phyloP scores from a whole-genome alignment of 2,113 vertebrate genomes.

The Tetraodon nigroviridis region DNA sequence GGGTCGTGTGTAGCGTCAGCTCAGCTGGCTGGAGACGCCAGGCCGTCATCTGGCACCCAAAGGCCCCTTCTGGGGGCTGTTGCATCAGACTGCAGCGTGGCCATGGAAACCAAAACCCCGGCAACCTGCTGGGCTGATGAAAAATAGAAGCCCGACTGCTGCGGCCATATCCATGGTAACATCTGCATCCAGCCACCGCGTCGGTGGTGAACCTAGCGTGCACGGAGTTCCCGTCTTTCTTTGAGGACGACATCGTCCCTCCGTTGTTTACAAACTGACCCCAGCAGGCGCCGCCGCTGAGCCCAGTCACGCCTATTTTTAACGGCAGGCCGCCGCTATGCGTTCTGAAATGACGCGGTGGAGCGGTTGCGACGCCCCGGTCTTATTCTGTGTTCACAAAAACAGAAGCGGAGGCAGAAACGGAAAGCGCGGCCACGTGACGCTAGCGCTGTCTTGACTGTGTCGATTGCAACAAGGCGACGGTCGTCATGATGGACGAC shows the following conservation, averaged over 20 bases:
- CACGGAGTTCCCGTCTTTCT: constrained; percentile 36
- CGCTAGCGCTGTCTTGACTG: too few relatives aligned
- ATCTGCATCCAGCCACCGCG: constrained; percentile 38
- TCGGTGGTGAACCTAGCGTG: constrained; percentile 17
- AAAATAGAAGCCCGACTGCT: constrained; percentile 49
- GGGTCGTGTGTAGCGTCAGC: constrained; percentile 1
- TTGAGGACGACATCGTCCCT: constrained; percentile 3
- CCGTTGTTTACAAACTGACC: too few relatives aligned
- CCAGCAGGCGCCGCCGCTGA: too few relatives aligned
- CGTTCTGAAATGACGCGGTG: too few relatives aligned
- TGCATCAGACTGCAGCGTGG: constrained; percentile 65
- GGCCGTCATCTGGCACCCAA: constrained; percentile 22
- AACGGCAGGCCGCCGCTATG: too few relatives aligned
- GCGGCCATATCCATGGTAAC: constrained; percentile 47
- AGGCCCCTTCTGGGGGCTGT: constrained; percentile 48
- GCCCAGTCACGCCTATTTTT: too few relatives aligned
- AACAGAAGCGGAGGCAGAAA: background rate
- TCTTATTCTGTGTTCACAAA: background rate
- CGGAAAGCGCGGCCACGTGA: too few relatives aligned
- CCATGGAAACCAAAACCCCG: constrained; percentile 70
- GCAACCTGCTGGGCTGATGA: constrained; percentile 61
- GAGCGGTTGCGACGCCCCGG: background rate
- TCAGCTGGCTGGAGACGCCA: constrained; percentile 7
- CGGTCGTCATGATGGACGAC: background rate
- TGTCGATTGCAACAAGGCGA: too few relatives aligned